Conservation (phyloP, 1,140 invertebrate species). For the Caerostris extrusa region DNA sequence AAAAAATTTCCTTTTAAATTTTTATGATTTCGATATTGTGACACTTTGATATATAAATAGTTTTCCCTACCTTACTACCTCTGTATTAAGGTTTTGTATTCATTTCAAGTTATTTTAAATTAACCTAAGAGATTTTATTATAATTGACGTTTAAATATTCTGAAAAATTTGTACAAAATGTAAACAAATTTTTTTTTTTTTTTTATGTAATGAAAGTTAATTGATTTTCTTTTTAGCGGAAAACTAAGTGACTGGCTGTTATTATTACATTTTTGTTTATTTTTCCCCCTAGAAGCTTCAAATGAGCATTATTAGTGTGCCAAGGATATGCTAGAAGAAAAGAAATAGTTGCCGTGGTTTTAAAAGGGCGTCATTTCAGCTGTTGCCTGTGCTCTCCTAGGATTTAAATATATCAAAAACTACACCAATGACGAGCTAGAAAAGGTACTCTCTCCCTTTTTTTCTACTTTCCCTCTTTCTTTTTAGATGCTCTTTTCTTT, state of each 20-base stretch:
- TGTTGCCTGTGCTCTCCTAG: constrained; percentile 11
- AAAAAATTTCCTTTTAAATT: no score
- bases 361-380: constrained; percentile 48
- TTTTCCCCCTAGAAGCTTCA: constrained; percentile 7
- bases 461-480: constrained; percentile 4
- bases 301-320: constrained; percentile 21
- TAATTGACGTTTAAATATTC: no score
- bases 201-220: no score
- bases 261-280: neutral
- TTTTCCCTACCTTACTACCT: no score
- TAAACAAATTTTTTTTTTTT: no score
- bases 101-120: no score
- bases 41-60: no score
- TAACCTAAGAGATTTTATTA: no score
- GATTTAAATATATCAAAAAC: constrained; percentile 56
- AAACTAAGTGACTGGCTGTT: neutral
- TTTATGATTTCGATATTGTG: no score
- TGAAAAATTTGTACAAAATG: no score
- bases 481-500: neutral
- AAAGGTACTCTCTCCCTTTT: neutral
- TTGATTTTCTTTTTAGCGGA: neutral
- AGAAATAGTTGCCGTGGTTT: neutral
- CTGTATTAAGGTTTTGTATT: no score
- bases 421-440: constrained; percentile 22
- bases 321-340: neutral